Conservation (phyloP, 2,888 invertebrate genomes). For the Tridacna gigas region DNA sequence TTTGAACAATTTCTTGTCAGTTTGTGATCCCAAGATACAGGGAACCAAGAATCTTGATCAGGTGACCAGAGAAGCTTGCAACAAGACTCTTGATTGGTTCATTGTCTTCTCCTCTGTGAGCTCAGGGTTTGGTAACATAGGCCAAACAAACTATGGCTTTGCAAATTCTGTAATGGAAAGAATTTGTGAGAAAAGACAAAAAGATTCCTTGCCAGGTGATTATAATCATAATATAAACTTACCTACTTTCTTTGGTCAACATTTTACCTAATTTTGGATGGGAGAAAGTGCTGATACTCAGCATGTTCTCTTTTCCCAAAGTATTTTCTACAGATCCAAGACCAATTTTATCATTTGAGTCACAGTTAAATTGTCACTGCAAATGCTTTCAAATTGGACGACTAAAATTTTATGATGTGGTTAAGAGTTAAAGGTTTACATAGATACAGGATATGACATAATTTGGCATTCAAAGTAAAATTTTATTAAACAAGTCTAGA, state of each 20-base stretch:
- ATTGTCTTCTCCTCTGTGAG: constrained; percentile 98
- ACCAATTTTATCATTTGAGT: too few species aligned
- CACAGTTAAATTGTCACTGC: too few species aligned
- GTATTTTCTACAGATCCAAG: too few species aligned
- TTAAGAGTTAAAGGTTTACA: too few species aligned
- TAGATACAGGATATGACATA: too few species aligned
- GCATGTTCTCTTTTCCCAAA: not conserved
- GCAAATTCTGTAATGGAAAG: constrained; percentile 99
- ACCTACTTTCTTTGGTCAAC: too few species aligned
- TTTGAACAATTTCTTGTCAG: constrained; percentile 90
- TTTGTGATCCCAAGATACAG: constrained; percentile 92
- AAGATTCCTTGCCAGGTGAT: constrained; percentile 91
- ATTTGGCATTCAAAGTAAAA: too few species aligned
- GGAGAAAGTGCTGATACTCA: not conserved
- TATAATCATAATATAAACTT: too few species aligned
- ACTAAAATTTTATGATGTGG: too few species aligned
- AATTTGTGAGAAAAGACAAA: constrained; percentile 93
- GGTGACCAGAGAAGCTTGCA: constrained; percentile 88
- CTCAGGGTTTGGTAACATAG: constrained; percentile 97
- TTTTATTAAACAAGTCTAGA: too few species aligned
- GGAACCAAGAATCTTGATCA: constrained; percentile 91
- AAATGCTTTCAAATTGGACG: too few species aligned
- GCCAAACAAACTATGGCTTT: constrained; percentile 97
- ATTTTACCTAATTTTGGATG: too few species aligned
- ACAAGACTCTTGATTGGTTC: constrained; percentile 90